Base-by-base conservation (phyloP, 2,797 vertebrate species). In the Microctenopoma lineatum region DNA sequence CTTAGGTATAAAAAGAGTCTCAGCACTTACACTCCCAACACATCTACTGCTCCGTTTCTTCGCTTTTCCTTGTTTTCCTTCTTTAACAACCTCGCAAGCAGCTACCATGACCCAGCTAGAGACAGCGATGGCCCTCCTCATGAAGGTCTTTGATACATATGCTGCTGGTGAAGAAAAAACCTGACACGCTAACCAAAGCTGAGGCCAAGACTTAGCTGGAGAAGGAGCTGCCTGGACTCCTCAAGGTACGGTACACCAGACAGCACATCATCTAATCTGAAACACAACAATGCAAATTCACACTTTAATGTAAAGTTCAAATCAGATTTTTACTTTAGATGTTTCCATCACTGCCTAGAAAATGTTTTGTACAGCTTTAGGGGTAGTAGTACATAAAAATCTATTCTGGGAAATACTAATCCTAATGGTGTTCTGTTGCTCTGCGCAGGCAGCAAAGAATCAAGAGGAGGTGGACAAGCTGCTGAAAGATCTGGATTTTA, bases 171-270 rank as follows among this genome's bases (percentile, higher is more conserved):
- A 94, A 0, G 90, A 90, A 47, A 47, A 84, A 59, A 2, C 50
- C 59, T 7, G 62, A 66, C 54, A 82, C 70, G 18, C 82, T 95
- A 34, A 90, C n/a, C 87, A 94, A 93, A 64, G 46, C 10, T 0
- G 93, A 95, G 64, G 56, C 90, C 1, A 96, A 87, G 89, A 56
- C 7, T 0, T 39, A 95, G 38, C 25, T 95, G 77, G 83, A 94
- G 85, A 93, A 84, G 15, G 93, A 95, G 73, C 60, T 95, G 6
- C 93, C 94, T 0, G 81, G 68, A 25, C 84, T 95, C 60, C 58
- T 94, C 1, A 46, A 83, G 94, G 94, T 95, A 91, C 18, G 0
- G 25, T 50, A 36, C 11, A 14, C 13, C 21, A 21, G 21, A 21
- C 21, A 21, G 21, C 21, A 21, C 14, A 13, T 2, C 16, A 18